Percentiles rank a stretch among this genome's conserved stretches.
These are phyloP conservation scores for Pelagia noctiluca DNA, from an alignment of 30 jellyfish, hydroid and myxozoan genomes.

Conservation along the genomic window DNA sequence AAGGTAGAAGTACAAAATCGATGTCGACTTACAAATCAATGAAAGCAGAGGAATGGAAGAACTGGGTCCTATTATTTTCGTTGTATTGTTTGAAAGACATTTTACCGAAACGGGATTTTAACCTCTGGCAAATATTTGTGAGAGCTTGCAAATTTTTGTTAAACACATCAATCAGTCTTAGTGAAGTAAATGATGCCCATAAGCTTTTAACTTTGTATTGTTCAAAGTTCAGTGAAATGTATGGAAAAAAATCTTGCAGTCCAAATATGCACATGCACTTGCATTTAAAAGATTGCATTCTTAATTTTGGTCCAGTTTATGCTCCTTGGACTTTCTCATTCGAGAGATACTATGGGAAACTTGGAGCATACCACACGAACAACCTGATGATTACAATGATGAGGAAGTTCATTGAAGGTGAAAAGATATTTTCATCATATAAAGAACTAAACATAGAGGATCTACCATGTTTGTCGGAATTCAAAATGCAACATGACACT, in stretches of 20 bases:
- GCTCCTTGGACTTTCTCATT: slow-evolving; percentile 6
- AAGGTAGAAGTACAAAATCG: too few species aligned
- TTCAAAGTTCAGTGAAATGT: too few species aligned
- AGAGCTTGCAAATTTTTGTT: too few species aligned
- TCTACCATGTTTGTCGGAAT: background rate
- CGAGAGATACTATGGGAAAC: slow-evolving; percentile 9
- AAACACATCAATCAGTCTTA: background rate
- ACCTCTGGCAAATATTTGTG: background rate
- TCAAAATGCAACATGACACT: background rate
- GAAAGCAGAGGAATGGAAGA: too few species aligned
- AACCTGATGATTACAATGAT: background rate
- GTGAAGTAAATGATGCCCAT: slow-evolving; percentile 10
- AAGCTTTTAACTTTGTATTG: too few species aligned
- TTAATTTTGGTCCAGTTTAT: slow-evolving; percentile 3
- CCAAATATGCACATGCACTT: slow-evolving; percentile 13
- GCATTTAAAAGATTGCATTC: slow-evolving; percentile 1
- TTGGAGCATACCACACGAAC: slow-evolving; percentile 3
- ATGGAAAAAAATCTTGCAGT: slow-evolving; percentile 2
- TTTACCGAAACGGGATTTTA: background rate
- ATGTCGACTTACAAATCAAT: too few species aligned
- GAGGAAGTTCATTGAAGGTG: too few species aligned
- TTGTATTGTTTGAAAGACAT: too few species aligned
- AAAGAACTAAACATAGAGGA: background rate
- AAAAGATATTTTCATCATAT: background rate
- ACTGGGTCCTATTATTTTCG: too few species aligned